Evolutionary conservation across 2,113 vertebrate genomes (phyloP).

Genomic region (Zosterops japonicus): DNA sequence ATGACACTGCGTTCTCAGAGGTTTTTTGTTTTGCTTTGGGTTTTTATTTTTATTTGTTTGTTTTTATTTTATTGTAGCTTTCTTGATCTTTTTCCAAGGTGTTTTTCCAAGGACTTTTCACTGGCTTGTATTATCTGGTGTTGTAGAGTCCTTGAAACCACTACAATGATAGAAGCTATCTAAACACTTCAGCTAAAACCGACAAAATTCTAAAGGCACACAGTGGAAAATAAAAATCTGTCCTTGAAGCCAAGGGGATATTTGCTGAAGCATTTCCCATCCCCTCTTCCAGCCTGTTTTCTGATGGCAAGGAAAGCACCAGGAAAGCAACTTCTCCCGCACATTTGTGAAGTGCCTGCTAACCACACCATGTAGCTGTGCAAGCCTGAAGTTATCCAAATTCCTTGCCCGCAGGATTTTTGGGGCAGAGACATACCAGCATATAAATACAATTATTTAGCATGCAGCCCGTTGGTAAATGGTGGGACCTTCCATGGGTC

Average conservation of each 20-base stretch:
- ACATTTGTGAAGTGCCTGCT: not conserved
- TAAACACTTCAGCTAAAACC: not conserved
- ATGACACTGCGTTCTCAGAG: rapidly evolving
- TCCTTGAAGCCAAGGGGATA: not conserved
- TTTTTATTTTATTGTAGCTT: not conserved
- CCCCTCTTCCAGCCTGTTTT: not conserved
- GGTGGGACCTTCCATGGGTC: not conserved
- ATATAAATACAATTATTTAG: not conserved
- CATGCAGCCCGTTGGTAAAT: not conserved
- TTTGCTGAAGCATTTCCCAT: not conserved
- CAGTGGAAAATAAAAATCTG: conserved; percentile 6
- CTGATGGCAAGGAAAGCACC: not conserved
- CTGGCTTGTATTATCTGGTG: not conserved
- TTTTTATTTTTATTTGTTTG: not conserved
- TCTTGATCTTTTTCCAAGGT: conserved; percentile 11
- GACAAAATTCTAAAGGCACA: conserved; percentile 16
- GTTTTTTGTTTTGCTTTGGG: not conserved
- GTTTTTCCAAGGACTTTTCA: conserved; percentile 30
- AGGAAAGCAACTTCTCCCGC: not conserved
- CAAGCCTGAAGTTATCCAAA: not conserved
- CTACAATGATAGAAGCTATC: not conserved
- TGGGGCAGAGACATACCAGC: not conserved
- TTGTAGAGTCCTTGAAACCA: not conserved
- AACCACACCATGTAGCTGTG: not conserved
- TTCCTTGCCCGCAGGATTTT: conserved; percentile 30